A percentile compares a stretch with the other conserved stretches of the same genome.
Conservation (phyloP, 1,140 invertebrate genomes). For the Microplitis demolitor region DNA sequence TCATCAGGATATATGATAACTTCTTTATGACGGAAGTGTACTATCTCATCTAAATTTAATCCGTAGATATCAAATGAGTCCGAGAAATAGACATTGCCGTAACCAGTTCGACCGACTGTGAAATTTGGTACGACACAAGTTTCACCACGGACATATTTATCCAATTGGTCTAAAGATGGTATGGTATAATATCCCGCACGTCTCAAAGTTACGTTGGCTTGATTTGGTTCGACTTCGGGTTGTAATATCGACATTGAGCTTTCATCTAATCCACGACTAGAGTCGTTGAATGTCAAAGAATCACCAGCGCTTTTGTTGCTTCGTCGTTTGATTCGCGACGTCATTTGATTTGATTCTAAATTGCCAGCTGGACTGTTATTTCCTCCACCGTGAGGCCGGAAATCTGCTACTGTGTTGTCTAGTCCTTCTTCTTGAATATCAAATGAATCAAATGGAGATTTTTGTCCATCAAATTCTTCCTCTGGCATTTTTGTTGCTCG, state of each 20-base stretch:
- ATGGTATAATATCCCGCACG: conserved; percentile 80
- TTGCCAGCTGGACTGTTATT: neutral
- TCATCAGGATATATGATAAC: conserved; percentile 73
- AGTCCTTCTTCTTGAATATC: conserved; percentile 33
- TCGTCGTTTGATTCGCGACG: neutral
- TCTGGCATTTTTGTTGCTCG: conserved; percentile 7
- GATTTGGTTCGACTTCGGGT: conserved; percentile 60
- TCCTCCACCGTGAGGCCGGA: conserved; percentile 27
- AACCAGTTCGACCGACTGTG: conserved; percentile 86
- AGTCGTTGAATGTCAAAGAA: conserved; percentile 23
- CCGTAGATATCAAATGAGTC: conserved; percentile 87
- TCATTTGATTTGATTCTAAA: conserved; percentile 7
- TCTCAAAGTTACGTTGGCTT: conserved; percentile 68
- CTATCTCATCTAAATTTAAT: conserved; percentile 85
- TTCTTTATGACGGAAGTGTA: conserved; percentile 74
- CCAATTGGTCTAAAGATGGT: conserved; percentile 71
- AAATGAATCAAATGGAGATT: conserved; percentile 30
- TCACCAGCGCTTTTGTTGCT: conserved; percentile 35
- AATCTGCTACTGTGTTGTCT: conserved; percentile 43
- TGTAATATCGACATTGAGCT: conserved; percentile 37
- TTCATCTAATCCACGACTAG: conserved; percentile 46
- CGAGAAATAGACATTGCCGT: conserved; percentile 90
- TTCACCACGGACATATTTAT: conserved; percentile 65
- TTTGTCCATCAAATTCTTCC: conserved; percentile 34
- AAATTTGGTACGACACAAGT: conserved; percentile 88